Percentiles rank a stretch among this genome's conserved stretches.
Conservation (phyloP, 2,888 invertebrate genomes). For the Carcina quercana region DNA sequence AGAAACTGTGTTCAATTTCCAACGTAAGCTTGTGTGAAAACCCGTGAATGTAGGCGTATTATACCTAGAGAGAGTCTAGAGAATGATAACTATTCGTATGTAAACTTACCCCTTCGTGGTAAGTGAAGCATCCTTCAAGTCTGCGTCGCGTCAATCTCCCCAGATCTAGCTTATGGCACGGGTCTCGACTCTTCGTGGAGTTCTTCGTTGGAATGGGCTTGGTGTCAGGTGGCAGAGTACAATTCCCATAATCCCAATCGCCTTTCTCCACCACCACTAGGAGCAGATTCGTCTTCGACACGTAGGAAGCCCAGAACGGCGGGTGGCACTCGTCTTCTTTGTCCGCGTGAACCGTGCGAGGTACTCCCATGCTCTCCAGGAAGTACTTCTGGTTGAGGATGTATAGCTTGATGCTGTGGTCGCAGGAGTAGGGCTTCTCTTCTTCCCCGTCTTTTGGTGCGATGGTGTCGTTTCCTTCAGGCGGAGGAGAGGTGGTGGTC, state of each 20-base stretch:
- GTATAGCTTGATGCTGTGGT: constrained; percentile 81
- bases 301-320: constrained; percentile 79
- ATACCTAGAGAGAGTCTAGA: too few species aligned
- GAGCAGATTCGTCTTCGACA: constrained; percentile 85
- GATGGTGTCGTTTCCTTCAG: constrained; percentile 31
- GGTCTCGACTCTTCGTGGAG: constrained; percentile 67
- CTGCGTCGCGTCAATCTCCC: constrained; percentile 79
- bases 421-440: constrained; percentile 77
- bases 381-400: constrained; percentile 77
- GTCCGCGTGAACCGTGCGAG: constrained; percentile 41
- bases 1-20: too few species aligned
- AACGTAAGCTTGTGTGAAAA: too few species aligned
- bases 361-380: constrained; percentile 42
- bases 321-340: constrained; percentile 43
- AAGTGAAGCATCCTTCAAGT: constrained; percentile 84
- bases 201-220: constrained; percentile 46
- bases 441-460: constrained; percentile 54
- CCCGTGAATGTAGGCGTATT: too few species aligned
- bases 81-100: too few species aligned
- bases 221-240: constrained; percentile 77
- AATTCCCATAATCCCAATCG: constrained; percentile 26
- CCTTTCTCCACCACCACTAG: constrained; percentile 80
- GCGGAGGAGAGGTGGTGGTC: constrained; percentile 28
- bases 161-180: constrained; percentile 85
- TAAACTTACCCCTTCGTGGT: constrained; percentile 78